Base-by-base conservation (phyloP, 2,888 invertebrate species). In the Zeuzera pyrina region DNA sequence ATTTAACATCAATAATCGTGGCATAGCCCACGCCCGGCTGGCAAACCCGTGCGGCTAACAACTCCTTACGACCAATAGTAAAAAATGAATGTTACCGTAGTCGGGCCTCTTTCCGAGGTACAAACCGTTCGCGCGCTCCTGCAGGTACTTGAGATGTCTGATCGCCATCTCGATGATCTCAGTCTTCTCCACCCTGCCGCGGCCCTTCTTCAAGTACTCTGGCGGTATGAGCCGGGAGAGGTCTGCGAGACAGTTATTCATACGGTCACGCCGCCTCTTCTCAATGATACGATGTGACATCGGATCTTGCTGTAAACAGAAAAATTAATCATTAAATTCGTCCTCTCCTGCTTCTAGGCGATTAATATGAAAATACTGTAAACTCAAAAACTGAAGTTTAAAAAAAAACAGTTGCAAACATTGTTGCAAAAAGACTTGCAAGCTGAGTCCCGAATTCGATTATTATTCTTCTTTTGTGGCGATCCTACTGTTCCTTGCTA, bases 121-220 rank as follows among this genome's bases (percentile, higher is more conserved):
- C 72, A 57, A 63, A 81, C 81, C 79, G 56, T 79, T 78, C 45
- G 67, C 85, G 34, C 88, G 79, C 39, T 89, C 90, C 62, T 96
- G 95, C 39, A 98, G 84, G 70, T 92, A 92, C 63, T 95, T 94
- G 79, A 98, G 90, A 58, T 97, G 96, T 35, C 94, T 89, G 42
- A 97, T 97, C 24, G 97, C 97, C 96, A 97, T 96, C 78, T 98
- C 97, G 36, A 98, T 97, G 39, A 98, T 97, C 83, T 98, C 97
- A 0, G 97, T 97, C 79, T 98, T 98, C 69, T 98, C 98, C 29
- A 98, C 94, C 24, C 98, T 87, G 10, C 97, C 97, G 33, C 97
- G 89, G 4, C 97, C 97, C 72, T 97, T 97, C 72, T 97, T 95
- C 57, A 96, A 85, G 67, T 95, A 97, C 55, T 94, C 93, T 1